Percentiles rank a stretch among this genome's conserved stretches.
Conservation (phyloP, 2,888 invertebrate genomes). For the Chrysolina americana region DNA sequence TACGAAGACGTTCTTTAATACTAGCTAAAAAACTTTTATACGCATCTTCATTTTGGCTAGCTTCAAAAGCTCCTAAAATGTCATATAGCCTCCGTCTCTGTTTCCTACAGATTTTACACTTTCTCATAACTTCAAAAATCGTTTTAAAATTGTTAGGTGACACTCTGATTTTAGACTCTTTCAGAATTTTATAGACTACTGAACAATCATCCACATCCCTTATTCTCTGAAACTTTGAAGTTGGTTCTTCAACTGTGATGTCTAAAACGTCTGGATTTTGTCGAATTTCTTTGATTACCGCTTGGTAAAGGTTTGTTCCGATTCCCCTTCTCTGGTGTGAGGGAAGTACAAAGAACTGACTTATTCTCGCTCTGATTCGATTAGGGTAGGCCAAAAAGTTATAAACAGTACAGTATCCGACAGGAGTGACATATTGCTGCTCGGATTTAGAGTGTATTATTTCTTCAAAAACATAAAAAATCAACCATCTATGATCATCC, state of each 20-base stretch:
- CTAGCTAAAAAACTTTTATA: slow-evolving; percentile 49
- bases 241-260: slow-evolving; percentile 95
- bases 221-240: slow-evolving; percentile 89
- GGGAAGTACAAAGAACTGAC: slow-evolving; percentile 94
- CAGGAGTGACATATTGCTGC: slow-evolving; percentile 78
- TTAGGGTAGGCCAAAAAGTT: slow-evolving; percentile 95
- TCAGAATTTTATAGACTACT: slow-evolving; percentile 50
- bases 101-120: slow-evolving; percentile 56
- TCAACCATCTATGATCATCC: slow-evolving; percentile 93
- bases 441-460: slow-evolving; percentile 75
- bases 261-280: slow-evolving; percentile 74
- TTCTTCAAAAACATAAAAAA: slow-evolving; percentile 86
- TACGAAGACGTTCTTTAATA: slow-evolving; percentile 53
- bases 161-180: slow-evolving; percentile 43
- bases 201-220: slow-evolving; percentile 75
- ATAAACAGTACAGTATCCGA: slow-evolving; percentile 93
- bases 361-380: slow-evolving; percentile 89
- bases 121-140: slow-evolving; percentile 51
- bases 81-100: slow-evolving; percentile 58
- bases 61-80: slow-evolving; percentile 56
- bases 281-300: slow-evolving; percentile 61
- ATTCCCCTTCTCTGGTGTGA: slow-evolving; percentile 90
- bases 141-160: slow-evolving; percentile 41
- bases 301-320: slow-evolving; percentile 81
- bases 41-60: slow-evolving; percentile 45